Base-by-base conservation (phyloP, 2,888 invertebrate genomes). In the Ophion costatus region DNA sequence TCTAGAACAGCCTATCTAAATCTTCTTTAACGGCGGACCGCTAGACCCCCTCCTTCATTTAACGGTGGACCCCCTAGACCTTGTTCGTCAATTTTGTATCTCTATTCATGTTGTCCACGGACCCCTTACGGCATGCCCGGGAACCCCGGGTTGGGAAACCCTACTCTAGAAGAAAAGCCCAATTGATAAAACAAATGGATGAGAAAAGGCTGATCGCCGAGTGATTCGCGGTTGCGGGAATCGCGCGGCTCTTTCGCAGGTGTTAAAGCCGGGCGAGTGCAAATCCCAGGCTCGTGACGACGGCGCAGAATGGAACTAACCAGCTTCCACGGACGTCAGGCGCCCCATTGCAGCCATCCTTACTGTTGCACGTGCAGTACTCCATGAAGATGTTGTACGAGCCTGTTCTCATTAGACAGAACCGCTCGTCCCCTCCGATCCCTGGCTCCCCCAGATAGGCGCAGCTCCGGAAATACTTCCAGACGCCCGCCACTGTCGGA, bases 381-480 rank as follows among this genome's bases (percentile, higher is more conserved):
- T 98, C 98, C 94, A 98, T 96, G 92, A 98, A 98, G 88, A 98
- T 98, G 92, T 98, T 98, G 94, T 98, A 98, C 0, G 98, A 98
- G 24, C 98, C 98, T 0, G 98, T 97, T 90, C 98, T 95, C 97
- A 98, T 97, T 14, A 98, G 94, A 89, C 98, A 98, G 94, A 97
- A 98, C 78, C 98, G 95, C 93, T 98, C 98, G 90, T 98, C 98
- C 0, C 98, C 98, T 90, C 95, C 96, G 73, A 98, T 97, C 0
- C 98, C 98, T 0, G 98, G 98, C 88, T 98, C 98, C 0, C 98
- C 98, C 91, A 98, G 95, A 91, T 96, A 98, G 0, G 98, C 98
- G 94, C 98, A 98, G 91, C 96, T 96, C 86, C 98, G 95, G 91
- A 97, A 97, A 93, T 97, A 98, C 81, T 97, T 95, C 98, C 98